A percentile compares a stretch with the other conserved stretches of the same genome.
These are phyloP conservation scores for Cuculus canorus DNA, from an alignment of 2,797 vertebrate genomes.

Conservation along the genomic window DNA sequence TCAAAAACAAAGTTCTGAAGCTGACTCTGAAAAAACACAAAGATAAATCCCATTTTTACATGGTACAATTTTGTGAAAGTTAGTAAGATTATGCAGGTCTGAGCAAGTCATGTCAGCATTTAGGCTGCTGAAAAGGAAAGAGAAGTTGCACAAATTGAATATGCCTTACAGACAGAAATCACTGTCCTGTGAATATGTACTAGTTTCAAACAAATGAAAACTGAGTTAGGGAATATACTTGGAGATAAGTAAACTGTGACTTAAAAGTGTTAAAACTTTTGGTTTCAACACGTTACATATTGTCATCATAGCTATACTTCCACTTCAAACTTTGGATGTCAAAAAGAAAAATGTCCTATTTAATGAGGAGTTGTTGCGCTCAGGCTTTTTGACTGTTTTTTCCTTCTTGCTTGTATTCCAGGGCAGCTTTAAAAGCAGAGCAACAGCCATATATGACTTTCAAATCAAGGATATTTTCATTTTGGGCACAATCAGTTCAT, in stretches of 20 bases:
- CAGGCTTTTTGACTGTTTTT: neutral
- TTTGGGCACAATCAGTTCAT: conserved; percentile 20
- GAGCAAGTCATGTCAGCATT: neutral
- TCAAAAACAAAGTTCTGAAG: neutral
- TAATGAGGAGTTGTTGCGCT: conserved; percentile 4
- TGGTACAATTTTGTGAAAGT: neutral
- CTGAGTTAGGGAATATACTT: accelerated
- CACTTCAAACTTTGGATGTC: neutral
- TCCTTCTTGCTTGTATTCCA: neutral
- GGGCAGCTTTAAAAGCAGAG: conserved; percentile 18
- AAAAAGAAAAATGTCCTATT: conserved; percentile 33
- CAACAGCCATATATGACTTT: neutral
- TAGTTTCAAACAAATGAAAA: neutral
- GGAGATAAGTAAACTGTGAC: neutral
- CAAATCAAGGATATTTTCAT: conserved; percentile 46
- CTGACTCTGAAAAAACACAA: neutral
- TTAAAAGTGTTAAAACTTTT: neutral
- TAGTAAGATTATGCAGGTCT: neutral
- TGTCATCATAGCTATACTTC: neutral
- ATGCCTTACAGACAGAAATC: neutral
- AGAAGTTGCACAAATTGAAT: neutral
- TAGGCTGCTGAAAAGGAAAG: neutral
- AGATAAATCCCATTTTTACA: neutral
- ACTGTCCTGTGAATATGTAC: neutral
- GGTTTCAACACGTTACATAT: neutral